Percentiles rank a stretch among this genome's conserved stretches.
These are phyloP conservation scores for Rotaria sp. DNA, from an alignment of 2,888 invertebrate species.

Conservation along the genomic window DNA sequence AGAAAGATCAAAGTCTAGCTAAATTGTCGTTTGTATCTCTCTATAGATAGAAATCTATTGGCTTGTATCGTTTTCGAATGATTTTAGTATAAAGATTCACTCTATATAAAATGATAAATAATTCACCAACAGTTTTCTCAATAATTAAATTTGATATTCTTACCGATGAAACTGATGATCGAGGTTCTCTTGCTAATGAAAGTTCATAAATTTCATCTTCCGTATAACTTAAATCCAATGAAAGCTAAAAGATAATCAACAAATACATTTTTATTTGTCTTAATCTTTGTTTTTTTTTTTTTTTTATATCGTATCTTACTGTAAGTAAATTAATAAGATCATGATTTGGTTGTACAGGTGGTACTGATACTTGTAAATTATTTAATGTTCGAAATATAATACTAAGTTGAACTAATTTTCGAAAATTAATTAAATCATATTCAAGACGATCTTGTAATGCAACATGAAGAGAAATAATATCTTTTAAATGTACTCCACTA, in stretches of 20 bases:
- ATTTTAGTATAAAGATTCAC: too few relatives aligned
- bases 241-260: conserved; percentile 52
- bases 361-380: conserved; percentile 48
- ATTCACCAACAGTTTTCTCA: too few relatives aligned
- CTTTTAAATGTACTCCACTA: conserved; percentile 62
- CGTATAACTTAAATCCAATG: conserved; percentile 60
- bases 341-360: conserved; percentile 58
- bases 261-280: neutral
- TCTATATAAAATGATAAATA: too few relatives aligned
- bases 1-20: too few relatives aligned
- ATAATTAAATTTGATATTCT: conserved; percentile 43
- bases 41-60: too few relatives aligned
- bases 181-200: conserved; percentile 60
- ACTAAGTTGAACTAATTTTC: conserved; percentile 59
- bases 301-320: neutral
- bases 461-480: conserved; percentile 59
- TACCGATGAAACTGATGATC: conserved; percentile 56
- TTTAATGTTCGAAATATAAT: conserved; percentile 58
- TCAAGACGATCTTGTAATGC: conserved; percentile 55
- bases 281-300: neutral
- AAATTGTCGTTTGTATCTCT: too few relatives aligned
- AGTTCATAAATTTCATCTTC: conserved; percentile 62
- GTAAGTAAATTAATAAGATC: conserved; percentile 60
- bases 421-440: conserved; percentile 53
- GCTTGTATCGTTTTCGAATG: too few relatives aligned